Percentiles rank a stretch among this genome's conserved stretches.
Evolutionary conservation across 1,140 invertebrate species (phyloP).

Genomic region (Hermetia illucens): DNA sequence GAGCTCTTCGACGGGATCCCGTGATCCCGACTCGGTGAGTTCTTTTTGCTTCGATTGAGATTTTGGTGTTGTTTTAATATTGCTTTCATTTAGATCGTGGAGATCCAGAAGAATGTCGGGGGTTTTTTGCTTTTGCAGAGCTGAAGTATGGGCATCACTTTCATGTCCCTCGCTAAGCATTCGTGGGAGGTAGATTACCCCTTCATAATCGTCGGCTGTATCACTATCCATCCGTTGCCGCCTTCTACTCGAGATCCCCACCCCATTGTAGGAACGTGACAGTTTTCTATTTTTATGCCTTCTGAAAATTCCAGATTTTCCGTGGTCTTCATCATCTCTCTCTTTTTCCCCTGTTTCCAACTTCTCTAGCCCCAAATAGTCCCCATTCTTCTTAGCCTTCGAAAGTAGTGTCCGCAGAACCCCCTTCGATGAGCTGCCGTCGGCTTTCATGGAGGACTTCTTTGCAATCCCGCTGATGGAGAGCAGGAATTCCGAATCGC

Average conservation of each 20-base stretch:
- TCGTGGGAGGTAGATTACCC: constrained; percentile 8
- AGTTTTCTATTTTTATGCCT: constrained; percentile 23
- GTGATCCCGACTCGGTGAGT: neutral
- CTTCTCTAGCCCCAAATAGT: constrained; percentile 22
- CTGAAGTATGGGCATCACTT: neutral
- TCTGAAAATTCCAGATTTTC: constrained; percentile 16
- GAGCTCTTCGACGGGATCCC: constrained; percentile 10
- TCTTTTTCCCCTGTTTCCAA: constrained; percentile 20
- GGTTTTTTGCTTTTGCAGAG: constrained; percentile 15
- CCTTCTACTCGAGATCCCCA: constrained; percentile 16
- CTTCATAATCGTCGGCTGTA: constrained; percentile 13
- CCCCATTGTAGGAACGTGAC: constrained; percentile 27
- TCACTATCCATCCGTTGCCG: constrained; percentile 19
- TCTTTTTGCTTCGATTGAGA: neutral
- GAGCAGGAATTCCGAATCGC: constrained; percentile 27
- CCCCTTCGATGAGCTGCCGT: neutral
- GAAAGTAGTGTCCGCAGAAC: constrained; percentile 5
- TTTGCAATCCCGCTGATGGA: constrained; percentile 11
- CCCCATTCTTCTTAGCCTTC: constrained; percentile 8
- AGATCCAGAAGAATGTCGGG: constrained; percentile 27
- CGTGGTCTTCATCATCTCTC: constrained; percentile 16
- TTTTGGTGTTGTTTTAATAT: neutral
- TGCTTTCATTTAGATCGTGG: constrained; percentile 19
- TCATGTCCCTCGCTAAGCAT: constrained; percentile 7
- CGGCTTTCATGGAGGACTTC: neutral